phyloP scores from a whole-genome alignment of 1,140 invertebrate species.

The Myzus persicae region DNA sequence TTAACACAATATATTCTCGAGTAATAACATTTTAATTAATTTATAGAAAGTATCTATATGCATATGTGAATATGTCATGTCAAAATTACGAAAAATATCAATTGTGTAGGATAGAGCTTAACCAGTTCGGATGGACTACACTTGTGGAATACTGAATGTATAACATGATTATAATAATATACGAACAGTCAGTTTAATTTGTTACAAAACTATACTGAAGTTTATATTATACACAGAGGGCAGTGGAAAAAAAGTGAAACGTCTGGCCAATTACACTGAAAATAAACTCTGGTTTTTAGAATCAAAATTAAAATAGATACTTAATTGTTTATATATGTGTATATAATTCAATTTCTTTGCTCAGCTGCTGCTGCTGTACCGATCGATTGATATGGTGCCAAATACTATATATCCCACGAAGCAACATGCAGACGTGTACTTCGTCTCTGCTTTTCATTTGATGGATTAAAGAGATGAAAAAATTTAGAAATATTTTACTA shows the following conservation, averaged over 20 bases:
- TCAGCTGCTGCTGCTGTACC: background rate
- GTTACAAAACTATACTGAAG: background rate
- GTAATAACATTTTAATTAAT: background rate
- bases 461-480: background rate
- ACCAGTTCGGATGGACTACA: background rate
- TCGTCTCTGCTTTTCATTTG: conserved; percentile 10
- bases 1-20: no score
- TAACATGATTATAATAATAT: background rate
- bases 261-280: conserved; percentile 35
- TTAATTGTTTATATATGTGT: background rate
- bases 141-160: background rate
- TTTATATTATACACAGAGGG: conserved; percentile 18
- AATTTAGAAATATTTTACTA: background rate
- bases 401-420: background rate
- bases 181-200: background rate
- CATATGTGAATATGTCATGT: background rate
- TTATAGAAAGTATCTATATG: no score
- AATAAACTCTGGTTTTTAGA: conserved; percentile 37
- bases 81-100: background rate
- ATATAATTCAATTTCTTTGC: background rate
- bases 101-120: background rate
- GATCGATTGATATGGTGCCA: conserved; percentile 36
- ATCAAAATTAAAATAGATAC: conserved; percentile 33
- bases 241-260: background rate
- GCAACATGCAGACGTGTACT: background rate